Evolutionary conservation across 2,797 vertebrate species (phyloP).

Genomic region (Sphenodon punctatus): DNA sequence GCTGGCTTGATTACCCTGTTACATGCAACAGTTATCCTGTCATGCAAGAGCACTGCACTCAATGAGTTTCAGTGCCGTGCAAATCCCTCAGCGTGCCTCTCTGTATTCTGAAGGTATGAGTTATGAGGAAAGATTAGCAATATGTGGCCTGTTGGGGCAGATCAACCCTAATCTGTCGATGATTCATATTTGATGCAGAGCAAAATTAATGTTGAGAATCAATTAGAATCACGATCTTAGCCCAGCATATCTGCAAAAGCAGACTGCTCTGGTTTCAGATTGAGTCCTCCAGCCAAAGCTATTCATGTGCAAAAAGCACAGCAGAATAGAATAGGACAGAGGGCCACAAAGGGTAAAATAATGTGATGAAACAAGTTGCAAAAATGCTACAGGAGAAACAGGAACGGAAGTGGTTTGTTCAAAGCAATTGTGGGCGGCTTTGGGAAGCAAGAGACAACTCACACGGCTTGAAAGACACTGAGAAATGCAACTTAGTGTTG

Average conservation of each 20-base stretch:
- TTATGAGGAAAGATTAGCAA: neutral
- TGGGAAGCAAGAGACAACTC: neutral
- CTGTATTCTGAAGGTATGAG: neutral
- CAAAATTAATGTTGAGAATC: neutral
- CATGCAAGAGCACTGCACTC: neutral
- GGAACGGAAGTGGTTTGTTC: neutral
- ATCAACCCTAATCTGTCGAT: neutral
- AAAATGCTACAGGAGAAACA: neutral
- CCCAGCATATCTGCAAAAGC: neutral
- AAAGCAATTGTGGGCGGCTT: neutral
- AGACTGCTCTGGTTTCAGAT: neutral
- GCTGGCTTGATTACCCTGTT: neutral
- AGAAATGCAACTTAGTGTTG: neutral
- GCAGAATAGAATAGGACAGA: neutral
- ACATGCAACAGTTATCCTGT: neutral
- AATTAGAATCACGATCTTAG: neutral
- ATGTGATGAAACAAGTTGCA: neutral
- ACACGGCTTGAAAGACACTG: neutral
- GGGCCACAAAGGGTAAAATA: neutral
- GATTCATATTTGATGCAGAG: neutral
- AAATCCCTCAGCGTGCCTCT: neutral
- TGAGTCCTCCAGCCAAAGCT: neutral
- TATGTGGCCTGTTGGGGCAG: too few species aligned
- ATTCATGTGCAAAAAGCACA: neutral
- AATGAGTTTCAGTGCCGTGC: neutral